Conservation (phyloP, 2,113 vertebrate genomes). For the Anhinga rufa region DNA sequence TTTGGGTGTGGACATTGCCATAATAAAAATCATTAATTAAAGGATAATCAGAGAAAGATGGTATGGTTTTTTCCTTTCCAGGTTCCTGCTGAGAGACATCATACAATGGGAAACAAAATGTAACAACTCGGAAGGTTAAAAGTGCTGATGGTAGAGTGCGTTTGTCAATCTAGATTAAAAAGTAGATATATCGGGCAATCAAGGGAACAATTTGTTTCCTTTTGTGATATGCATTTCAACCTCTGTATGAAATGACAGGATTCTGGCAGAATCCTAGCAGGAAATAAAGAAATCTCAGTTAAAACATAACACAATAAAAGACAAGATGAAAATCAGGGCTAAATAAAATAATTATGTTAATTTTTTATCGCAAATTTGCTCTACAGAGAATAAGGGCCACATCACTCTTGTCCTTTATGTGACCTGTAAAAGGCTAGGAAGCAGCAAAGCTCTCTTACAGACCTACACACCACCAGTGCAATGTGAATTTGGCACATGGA, state of each 20-base stretch:
- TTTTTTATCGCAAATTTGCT: constrained; percentile 14
- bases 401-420: constrained; percentile 39
- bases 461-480: not conserved
- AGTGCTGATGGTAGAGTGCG: not conserved
- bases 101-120: not conserved
- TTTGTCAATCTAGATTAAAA: not conserved
- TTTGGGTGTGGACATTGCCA: not conserved
- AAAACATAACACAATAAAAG: constrained; percentile 43
- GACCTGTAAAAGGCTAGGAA: not conserved
- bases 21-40: not conserved
- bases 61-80: not conserved
- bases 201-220: not conserved
- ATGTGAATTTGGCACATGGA: not conserved
- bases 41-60: not conserved
- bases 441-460: not conserved
- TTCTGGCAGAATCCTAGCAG: constrained; percentile 21
- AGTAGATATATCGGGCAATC: not conserved
- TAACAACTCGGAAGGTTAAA: not conserved
- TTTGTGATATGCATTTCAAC: not conserved
- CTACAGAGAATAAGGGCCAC: not conserved
- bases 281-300: constrained; percentile 48
- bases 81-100: not conserved
- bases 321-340: constrained; percentile 19
- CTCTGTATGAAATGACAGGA: not conserved
- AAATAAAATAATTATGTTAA: constrained; percentile 31